Percentiles rank a stretch among this genome's conserved stretches.
Evolutionary conservation across 2,797 vertebrate species (phyloP).

Genomic region (Onychomys arenicola): DNA sequence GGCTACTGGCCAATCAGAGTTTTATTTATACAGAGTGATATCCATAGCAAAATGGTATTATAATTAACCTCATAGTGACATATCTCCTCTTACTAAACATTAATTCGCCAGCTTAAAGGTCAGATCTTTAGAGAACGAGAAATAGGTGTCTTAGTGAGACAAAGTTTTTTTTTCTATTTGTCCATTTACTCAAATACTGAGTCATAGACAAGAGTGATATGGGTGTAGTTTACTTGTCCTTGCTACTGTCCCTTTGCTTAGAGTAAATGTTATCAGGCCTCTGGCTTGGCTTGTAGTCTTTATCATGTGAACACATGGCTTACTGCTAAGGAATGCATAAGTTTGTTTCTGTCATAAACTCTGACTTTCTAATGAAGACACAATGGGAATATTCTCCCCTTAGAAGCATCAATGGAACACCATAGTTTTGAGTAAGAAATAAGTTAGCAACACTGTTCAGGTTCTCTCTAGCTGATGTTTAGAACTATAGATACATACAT

Average conservation of each 20-base stretch:
- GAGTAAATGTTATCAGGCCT: background rate
- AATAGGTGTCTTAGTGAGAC: background rate
- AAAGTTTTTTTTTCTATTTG: background rate
- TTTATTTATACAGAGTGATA: too few relatives aligned
- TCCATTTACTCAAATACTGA: background rate
- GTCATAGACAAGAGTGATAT: background rate
- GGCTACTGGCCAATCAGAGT: too few relatives aligned
- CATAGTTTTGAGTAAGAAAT: background rate
- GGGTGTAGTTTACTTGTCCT: background rate
- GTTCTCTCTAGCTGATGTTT: background rate
- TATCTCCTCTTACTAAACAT: constrained; percentile 39
- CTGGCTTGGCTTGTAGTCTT: background rate
- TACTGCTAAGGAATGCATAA: background rate
- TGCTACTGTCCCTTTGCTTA: background rate
- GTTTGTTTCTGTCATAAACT: background rate
- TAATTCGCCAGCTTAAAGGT: constrained; percentile 6
- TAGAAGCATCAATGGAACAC: background rate
- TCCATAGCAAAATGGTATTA: too few relatives aligned
- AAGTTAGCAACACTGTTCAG: too few relatives aligned
- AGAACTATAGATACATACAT: background rate
- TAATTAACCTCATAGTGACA: constrained; percentile 47
- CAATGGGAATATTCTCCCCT: background rate
- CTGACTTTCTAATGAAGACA: background rate
- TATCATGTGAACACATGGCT: background rate
- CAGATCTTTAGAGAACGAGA: background rate